phyloP scores from a whole-genome alignment of 1,140 invertebrate genomes.

The Ctenoplectra terminalis region DNA sequence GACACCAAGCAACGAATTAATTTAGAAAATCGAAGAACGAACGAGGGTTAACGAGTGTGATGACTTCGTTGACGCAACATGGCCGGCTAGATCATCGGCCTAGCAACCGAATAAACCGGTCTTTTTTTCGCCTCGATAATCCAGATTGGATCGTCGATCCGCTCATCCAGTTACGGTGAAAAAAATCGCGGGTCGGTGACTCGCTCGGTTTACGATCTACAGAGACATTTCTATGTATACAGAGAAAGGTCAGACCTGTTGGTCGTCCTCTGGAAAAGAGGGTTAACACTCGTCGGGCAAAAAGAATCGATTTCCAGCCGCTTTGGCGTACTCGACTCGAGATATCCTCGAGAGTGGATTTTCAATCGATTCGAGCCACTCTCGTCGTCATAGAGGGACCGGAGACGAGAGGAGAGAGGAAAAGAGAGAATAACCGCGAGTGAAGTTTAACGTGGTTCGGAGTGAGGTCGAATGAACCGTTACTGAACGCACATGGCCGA shows the following conservation, averaged over 20 bases:
- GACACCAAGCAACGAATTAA: too few relatives aligned
- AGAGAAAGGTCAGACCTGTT: slow-evolving; percentile 16
- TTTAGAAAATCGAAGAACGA: too few relatives aligned
- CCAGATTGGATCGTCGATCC: slow-evolving; percentile 18
- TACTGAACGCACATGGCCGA: background rate
- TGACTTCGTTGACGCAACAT: background rate
- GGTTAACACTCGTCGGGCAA: slow-evolving; percentile 16
- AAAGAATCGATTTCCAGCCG: slow-evolving; percentile 43
- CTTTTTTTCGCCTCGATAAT: background rate
- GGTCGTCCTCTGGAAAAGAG: slow-evolving; percentile 3
- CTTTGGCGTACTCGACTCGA: slow-evolving; percentile 40
- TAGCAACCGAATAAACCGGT: slow-evolving; percentile 3
- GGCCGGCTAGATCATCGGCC: background rate
- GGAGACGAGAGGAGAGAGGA: background rate
- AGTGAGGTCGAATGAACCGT: background rate
- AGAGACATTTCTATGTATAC: background rate
- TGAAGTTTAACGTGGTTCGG: background rate
- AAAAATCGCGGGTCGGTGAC: slow-evolving; percentile 16
- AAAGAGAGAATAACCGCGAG: slow-evolving; percentile 7
- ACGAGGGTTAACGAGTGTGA: too few relatives aligned
- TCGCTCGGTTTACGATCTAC: background rate
- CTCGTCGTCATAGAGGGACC: background rate
- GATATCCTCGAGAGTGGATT: slow-evolving; percentile 43
- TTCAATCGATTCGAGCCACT: slow-evolving; percentile 39
- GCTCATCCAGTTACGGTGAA: background rate